Evolutionary conservation across 2,113 vertebrate species (phyloP), one percentile per base, ranked within the genome.

Genomic region (Dicentrarchus labrax): DNA sequence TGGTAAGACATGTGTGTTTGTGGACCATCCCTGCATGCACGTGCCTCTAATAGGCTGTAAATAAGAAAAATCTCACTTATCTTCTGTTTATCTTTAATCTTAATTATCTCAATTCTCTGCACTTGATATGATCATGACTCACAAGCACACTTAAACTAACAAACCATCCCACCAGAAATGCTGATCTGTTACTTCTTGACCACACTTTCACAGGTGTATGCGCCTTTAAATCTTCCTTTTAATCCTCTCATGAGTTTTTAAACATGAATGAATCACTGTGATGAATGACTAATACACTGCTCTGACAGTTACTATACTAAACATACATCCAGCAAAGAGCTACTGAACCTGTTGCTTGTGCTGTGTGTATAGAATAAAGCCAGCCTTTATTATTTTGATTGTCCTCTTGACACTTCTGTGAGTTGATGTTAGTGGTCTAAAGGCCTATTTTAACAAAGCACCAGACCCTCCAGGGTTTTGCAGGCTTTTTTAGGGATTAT

Each of bases 1-100:
- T 85, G 94, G 94, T 94, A 93, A 94, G 94, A 88, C 24, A 17
- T 0, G 36, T 47, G 30, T 75, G 64, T 38, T n/a, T 76, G 19
- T 80, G 38, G 60, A 65, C 57, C 64, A 21, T 45, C 60, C 13
- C n/a, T 86, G 90, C 84, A 88, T 81, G 87, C 24, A 24, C 22
- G n/a, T 73, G 48, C 74, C 4, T 71, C 76, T 54, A 9, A 78
- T 68, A 82, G 53, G 72, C 50, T 10, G 6, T 30, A n/a, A 45
- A 62, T 45, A 54, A 62, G 15, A 47, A 1, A 80, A 59, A 59
- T 68, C 68, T 24, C 30, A 0, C 43, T 30, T 30, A 9, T 21
- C 57, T 85, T 43, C 66, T 67, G 3, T 67, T 60, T 74, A 71
- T 59, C 69, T 47, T 51, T 1, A 30, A 30, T 30, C 30, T 45